Conservation (phyloP, 2,797 vertebrate genomes). For the Lycodopsis pacificus region DNA sequence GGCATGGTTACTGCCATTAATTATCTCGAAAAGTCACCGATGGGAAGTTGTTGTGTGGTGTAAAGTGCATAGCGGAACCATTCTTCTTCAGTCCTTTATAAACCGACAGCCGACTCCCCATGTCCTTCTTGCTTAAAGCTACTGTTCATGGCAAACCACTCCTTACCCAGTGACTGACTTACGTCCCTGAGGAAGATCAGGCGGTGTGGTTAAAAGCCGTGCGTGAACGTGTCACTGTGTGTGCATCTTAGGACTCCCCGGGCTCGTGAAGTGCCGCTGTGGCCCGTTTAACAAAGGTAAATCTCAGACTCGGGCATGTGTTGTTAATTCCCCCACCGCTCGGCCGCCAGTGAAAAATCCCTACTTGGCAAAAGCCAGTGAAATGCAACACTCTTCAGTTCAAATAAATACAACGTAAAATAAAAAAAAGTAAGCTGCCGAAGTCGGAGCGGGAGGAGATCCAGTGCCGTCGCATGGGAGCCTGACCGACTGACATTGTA, state of each 20-base stretch:
- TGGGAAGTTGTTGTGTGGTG: conserved; percentile 63
- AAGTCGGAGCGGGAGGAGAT: conserved; percentile 51
- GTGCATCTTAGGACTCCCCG: conserved; percentile 54
- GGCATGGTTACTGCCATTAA: conserved; percentile 66
- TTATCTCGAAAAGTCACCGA: conserved; percentile 67
- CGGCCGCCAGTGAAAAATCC: conserved; percentile 63
- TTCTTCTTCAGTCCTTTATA: conserved; percentile 54
- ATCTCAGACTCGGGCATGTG: conserved; percentile 73
- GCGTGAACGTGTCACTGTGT: conserved; percentile 64
- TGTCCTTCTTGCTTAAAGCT: conserved; percentile 55
- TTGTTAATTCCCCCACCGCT: conserved; percentile 69
- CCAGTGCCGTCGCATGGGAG: conserved; percentile 33
- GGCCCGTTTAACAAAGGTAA: conserved; percentile 73
- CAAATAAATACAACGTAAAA: conserved; percentile 75
- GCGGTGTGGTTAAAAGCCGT: conserved; percentile 39
- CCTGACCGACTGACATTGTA: conserved; percentile 45
- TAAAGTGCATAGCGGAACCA: conserved; percentile 52
- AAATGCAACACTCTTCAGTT: conserved; percentile 74
- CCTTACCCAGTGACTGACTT: conserved; percentile 39
- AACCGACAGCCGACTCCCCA: conserved; percentile 40
- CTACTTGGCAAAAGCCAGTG: conserved; percentile 69
- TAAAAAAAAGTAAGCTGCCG: conserved; percentile 44
- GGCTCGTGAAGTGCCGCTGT: conserved; percentile 61
- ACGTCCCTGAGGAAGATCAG: conserved; percentile 32
- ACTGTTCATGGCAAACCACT: conserved; percentile 59